These are phyloP conservation scores for Endotricha flammealis DNA, from an alignment of 2,888 invertebrate genomes.

Conservation along the genomic window DNA sequence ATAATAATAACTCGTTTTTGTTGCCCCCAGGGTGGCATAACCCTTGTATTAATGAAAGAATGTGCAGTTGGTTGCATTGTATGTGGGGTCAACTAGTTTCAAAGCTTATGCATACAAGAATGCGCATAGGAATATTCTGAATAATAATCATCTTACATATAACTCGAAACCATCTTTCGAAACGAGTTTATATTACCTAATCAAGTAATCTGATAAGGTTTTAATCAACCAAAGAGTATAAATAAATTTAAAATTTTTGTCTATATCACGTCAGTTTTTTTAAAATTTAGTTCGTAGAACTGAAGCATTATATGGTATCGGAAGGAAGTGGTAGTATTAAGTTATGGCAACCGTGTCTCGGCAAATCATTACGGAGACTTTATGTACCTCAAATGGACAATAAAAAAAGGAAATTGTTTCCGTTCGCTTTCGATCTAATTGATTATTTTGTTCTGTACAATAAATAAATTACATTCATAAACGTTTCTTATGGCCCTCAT, in stretches of 20 bases:
- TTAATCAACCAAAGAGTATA: too few species aligned
- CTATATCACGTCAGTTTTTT: constrained; percentile 5
- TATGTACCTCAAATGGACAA: constrained; percentile 19
- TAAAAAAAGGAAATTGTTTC: constrained; percentile 53
- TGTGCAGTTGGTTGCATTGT: constrained; percentile 63
- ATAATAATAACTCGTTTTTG: constrained; percentile 68
- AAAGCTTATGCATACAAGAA: constrained; percentile 47
- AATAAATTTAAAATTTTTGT: neutral
- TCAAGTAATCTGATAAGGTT: neutral
- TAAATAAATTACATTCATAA: constrained; percentile 51
- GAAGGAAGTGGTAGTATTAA: constrained; percentile 72
- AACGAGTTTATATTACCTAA: constrained; percentile 4
- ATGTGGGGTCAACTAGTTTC: constrained; percentile 64
- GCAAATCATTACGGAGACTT: constrained; percentile 55
- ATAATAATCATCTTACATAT: constrained; percentile 30
- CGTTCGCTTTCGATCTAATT: constrained; percentile 51
- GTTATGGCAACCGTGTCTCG: constrained; percentile 52
- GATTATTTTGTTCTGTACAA: constrained; percentile 42
- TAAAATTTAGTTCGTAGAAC: constrained; percentile 12
- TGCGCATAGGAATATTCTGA: constrained; percentile 29
- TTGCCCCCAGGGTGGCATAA: constrained; percentile 61
- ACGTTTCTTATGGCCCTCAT: constrained; percentile 44
- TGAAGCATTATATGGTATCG: constrained; percentile 59
- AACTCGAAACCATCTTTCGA: constrained; percentile 16
- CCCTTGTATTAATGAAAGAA: constrained; percentile 66